These are phyloP conservation scores for Cottoperca gobio DNA, from an alignment of 2,797 vertebrate genomes.

Conservation along the genomic window DNA sequence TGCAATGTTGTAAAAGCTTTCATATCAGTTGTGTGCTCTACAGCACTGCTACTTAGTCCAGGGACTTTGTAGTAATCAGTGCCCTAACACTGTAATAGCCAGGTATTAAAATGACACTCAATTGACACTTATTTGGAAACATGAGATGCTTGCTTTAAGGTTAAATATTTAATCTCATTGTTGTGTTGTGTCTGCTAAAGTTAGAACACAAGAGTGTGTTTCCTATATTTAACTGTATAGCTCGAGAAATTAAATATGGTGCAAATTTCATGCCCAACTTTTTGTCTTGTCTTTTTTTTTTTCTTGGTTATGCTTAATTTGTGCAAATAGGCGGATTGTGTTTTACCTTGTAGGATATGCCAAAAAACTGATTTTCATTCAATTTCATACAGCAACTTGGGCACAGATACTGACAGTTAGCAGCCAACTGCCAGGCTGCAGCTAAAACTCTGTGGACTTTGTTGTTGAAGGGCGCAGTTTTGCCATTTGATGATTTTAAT, in stretches of 20 bases:
- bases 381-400: not conserved
- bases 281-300: not conserved
- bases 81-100: no score
- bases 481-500: not conserved
- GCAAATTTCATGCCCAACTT: not conserved
- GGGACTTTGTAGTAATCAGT: no score
- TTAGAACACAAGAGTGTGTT: not conserved
- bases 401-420: not conserved
- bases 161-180: not conserved
- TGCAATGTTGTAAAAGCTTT: no score
- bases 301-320: not conserved
- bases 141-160: not conserved
- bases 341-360: not conserved
- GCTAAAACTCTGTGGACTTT: not conserved
- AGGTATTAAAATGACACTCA: not conserved
- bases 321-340: not conserved
- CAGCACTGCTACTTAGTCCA: no score
- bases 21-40: no score
- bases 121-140: not conserved
- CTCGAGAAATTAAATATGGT: not conserved
- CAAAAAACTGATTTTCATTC: slow-evolving; percentile 1
- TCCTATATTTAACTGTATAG: not conserved
- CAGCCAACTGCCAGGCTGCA: not conserved
- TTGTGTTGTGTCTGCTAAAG: not conserved
- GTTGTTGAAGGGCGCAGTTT: not conserved